Conservation (phyloP, 2,113 vertebrate genomes). For the Zapornia atra region DNA sequence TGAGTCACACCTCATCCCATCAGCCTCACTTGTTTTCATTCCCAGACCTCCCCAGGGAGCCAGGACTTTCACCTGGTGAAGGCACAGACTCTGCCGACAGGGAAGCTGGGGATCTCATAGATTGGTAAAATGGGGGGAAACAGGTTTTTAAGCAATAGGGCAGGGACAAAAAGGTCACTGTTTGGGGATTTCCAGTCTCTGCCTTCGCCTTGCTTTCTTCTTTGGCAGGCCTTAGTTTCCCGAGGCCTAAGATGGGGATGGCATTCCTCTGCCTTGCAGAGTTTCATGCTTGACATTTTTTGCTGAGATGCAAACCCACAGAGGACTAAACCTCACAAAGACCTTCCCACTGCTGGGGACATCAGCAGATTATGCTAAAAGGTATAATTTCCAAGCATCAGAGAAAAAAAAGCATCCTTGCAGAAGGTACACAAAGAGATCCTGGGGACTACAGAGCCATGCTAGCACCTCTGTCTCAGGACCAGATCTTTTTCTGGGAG, state of each 20-base stretch:
- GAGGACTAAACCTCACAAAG: neutral
- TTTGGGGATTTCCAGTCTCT: neutral
- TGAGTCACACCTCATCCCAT: neutral
- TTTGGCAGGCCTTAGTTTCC: neutral
- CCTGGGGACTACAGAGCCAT: neutral
- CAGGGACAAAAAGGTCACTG: neutral
- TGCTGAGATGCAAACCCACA: neutral
- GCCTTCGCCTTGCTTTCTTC: neutral
- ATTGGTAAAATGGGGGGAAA: neutral
- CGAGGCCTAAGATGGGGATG: neutral
- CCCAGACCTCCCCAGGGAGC: neutral
- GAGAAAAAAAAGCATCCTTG: neutral
- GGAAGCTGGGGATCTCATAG: neutral
- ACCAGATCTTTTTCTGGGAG: neutral
- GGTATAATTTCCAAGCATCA: neutral
- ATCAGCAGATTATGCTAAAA: neutral
- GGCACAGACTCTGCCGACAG: neutral
- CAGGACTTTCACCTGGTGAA: fast-evolving
- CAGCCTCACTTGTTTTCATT: neutral
- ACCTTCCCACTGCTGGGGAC: neutral
- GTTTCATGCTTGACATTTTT: neutral
- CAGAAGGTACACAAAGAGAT: neutral
- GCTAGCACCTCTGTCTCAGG: neutral
- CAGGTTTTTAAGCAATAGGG: neutral
- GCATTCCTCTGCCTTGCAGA: neutral